phyloP scores from a whole-genome alignment of 1,140 invertebrate species.

The Calosoma granatense region DNA sequence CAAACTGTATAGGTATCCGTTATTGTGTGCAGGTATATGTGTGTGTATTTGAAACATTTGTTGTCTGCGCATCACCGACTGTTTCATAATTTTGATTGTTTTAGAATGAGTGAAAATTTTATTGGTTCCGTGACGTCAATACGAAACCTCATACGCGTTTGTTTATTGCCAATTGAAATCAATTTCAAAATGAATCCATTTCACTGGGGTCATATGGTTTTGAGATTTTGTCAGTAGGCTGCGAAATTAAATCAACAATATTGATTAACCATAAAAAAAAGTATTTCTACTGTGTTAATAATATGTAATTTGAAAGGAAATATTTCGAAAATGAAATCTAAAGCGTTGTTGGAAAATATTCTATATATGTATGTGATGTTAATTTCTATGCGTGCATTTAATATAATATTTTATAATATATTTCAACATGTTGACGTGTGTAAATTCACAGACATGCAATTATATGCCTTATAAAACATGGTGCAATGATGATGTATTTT shows the following conservation, averaged over 20 bases:
- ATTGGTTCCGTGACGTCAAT: conserved; percentile 5
- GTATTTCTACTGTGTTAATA: not conserved
- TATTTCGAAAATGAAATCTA: not conserved
- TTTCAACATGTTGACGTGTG: too few species aligned
- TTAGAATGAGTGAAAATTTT: conserved; percentile 5
- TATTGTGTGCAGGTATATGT: not conserved
- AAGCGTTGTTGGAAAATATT: not conserved
- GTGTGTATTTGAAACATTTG: not conserved
- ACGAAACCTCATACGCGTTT: not conserved
- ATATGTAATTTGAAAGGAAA: not conserved
- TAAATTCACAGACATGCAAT: not conserved
- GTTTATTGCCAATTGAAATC: not conserved
- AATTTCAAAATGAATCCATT: conserved; percentile 1
- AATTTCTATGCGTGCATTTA: not conserved
- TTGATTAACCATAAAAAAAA: not conserved
- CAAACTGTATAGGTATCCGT: not conserved
- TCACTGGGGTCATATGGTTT: not conserved
- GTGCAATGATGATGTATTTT: not conserved
- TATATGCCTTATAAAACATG: too few species aligned
- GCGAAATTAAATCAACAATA: not conserved
- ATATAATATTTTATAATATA: too few species aligned
- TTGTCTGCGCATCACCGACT: not conserved
- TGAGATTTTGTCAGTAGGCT: not conserved
- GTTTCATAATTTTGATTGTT: not conserved
- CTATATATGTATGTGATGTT: not conserved